Evolutionary conservation across 2,888 invertebrate genomes (phyloP).

Genomic region (Baccha elongata): DNA sequence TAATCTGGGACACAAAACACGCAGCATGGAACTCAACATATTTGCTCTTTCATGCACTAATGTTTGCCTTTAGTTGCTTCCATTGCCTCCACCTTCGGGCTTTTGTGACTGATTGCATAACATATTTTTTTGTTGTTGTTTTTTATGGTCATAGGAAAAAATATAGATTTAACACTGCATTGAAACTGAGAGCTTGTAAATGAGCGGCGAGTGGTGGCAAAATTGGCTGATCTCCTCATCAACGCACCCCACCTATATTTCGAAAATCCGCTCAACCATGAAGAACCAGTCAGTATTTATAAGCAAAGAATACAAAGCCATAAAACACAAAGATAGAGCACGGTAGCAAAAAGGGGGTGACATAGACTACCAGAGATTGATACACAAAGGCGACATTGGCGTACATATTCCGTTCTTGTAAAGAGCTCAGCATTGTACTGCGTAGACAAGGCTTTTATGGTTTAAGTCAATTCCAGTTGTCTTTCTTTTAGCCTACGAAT

Average conservation of each 20-base stretch:
- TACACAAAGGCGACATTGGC: constrained; percentile 42
- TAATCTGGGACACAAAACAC: constrained; percentile 57
- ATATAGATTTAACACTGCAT: constrained; percentile 50
- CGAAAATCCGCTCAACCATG: constrained; percentile 59
- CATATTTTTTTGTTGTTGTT: constrained; percentile 38
- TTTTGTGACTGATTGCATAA: constrained; percentile 56
- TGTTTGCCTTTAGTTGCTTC: neutral
- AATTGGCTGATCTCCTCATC: constrained; percentile 3
- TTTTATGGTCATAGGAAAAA: constrained; percentile 37
- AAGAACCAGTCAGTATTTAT: constrained; percentile 9
- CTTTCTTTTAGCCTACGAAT: constrained; percentile 44
- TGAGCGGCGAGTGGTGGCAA: neutral
- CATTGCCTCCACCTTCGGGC: constrained; percentile 1
- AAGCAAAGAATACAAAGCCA: constrained; percentile 12
- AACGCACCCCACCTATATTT: constrained; percentile 39
- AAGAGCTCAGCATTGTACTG: constrained; percentile 16
- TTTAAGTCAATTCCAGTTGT: neutral
- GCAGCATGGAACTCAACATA: constrained; percentile 54
- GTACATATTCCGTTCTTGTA: constrained; percentile 17
- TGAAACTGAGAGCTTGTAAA: constrained; percentile 42
- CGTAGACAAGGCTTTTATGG: constrained; percentile 30
- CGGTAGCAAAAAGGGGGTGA: constrained; percentile 6
- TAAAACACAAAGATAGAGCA: constrained; percentile 35
- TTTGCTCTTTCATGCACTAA: constrained; percentile 51
- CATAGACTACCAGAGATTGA: constrained; percentile 39